phyloP scores from a whole-genome alignment of 1,140 invertebrate species.

The Riptortus pedestris region DNA sequence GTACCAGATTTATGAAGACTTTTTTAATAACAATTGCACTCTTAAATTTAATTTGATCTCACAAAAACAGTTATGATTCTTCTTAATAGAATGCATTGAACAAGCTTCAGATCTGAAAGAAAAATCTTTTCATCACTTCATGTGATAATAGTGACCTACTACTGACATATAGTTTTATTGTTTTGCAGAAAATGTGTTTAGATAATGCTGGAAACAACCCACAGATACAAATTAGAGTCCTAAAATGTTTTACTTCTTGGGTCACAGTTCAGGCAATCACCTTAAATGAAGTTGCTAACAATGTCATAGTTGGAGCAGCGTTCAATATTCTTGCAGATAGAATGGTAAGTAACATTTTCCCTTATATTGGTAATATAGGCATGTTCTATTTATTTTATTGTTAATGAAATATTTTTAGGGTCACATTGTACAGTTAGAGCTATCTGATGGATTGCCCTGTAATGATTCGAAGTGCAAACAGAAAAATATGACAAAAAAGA shows the following conservation, averaged over 20 bases:
- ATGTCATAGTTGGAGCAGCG: slow-evolving; percentile 54
- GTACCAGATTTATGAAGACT: slow-evolving; percentile 30
- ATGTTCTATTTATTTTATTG: background rate
- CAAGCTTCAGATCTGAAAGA: too few species aligned
- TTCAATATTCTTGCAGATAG: slow-evolving; percentile 45
- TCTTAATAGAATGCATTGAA: too few species aligned
- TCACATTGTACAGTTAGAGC: too few species aligned
- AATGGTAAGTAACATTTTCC: slow-evolving; percentile 31
- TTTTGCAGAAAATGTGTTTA: slow-evolving; percentile 51
- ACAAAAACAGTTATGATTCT: background rate
- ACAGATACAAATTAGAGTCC: slow-evolving; percentile 48
- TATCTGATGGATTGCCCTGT: too few species aligned
- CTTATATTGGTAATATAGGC: too few species aligned
- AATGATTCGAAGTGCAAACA: too few species aligned
- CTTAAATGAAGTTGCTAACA: slow-evolving; percentile 51
- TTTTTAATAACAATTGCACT: background rate
- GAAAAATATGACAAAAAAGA: too few species aligned
- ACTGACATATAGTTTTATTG: too few species aligned
- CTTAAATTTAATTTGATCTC: background rate
- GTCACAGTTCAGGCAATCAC: slow-evolving; percentile 59
- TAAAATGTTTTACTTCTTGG: slow-evolving; percentile 73
- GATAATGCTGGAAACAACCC: slow-evolving; percentile 45
- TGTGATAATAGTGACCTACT: too few species aligned
- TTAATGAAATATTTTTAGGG: too few species aligned
- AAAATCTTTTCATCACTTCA: too few species aligned